These are phyloP conservation scores for Folsomia manolachei DNA, from an alignment of 2,888 invertebrate genomes.

Conservation along the genomic window DNA sequence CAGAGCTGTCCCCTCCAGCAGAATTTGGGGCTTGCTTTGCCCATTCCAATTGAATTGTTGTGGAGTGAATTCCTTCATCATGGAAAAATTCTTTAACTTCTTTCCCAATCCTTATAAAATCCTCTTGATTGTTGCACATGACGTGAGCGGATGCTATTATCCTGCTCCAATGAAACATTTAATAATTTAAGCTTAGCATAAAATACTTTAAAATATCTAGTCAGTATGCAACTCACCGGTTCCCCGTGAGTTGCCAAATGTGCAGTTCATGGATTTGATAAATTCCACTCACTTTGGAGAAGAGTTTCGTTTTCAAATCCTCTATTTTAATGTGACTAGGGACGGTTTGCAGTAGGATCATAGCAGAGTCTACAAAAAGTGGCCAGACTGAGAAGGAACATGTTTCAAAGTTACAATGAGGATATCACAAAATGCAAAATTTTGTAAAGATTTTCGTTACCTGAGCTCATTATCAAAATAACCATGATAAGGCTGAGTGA, in stretches of 20 bases:
- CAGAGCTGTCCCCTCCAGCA: background rate
- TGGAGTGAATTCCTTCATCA: constrained; percentile 95
- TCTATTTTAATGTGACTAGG: constrained; percentile 95
- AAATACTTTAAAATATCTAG: no score
- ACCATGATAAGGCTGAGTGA: constrained; percentile 86
- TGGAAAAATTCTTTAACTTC: constrained; percentile 96
- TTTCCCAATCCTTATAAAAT: constrained; percentile 94
- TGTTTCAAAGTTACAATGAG: no score
- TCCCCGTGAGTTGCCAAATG: constrained; percentile 95
- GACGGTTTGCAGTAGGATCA: constrained; percentile 94
- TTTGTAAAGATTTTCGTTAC: no score
- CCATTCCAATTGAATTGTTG: constrained; percentile 96
- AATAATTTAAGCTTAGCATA: no score
- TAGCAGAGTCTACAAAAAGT: constrained; percentile 77
- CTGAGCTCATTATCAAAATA: constrained; percentile 72
- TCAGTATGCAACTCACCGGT: no score
- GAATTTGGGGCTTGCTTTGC: background rate
- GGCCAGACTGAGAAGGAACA: constrained; percentile 96
- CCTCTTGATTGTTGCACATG: constrained; percentile 77
- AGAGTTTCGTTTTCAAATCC: constrained; percentile 78
- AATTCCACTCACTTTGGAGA: constrained; percentile 88
- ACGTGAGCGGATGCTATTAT: constrained; percentile 98
- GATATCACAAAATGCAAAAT: no score
- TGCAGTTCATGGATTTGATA: constrained; percentile 78
- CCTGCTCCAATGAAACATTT: no score